A percentile compares a stretch with the other conserved stretches of the same genome.
phyloP scores from a whole-genome alignment of 1,140 invertebrate genomes.

The Drepana arcuata region DNA sequence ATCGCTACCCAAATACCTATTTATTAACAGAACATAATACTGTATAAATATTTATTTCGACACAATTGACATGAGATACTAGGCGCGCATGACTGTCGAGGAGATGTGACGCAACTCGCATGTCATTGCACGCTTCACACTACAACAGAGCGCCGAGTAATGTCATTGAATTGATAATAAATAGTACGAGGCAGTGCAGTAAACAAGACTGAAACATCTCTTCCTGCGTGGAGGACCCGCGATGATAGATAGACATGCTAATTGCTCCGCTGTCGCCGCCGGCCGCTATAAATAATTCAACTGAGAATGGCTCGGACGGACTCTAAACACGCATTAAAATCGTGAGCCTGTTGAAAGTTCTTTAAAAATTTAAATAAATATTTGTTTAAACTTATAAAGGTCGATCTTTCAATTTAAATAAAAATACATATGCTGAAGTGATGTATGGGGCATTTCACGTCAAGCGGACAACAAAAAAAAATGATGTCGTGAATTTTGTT shows the following conservation, averaged over 20 bases:
- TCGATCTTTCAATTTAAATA: constrained; percentile 1
- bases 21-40: too few species aligned
- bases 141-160: too few species aligned
- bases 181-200: too few species aligned
- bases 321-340: too few species aligned
- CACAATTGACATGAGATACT: constrained; percentile 6
- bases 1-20: too few species aligned
- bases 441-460: not conserved
- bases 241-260: constrained; percentile 21
- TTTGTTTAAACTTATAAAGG: not conserved
- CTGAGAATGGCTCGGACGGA: too few species aligned
- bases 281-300: too few species aligned
- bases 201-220: constrained; percentile 1
- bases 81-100: constrained; percentile 6
- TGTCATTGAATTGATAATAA: too few species aligned
- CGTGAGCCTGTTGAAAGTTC: too few species aligned
- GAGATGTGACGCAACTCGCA: too few species aligned
- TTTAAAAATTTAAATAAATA: not conserved
- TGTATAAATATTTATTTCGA: constrained; percentile 10
- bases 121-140: too few species aligned
- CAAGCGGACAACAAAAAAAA: not conserved
- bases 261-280: too few species aligned
- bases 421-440: not conserved
- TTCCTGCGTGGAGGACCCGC: constrained; percentile 6
- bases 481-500: not conserved